Base-by-base conservation (phyloP, 2,113 vertebrate species). In the Forbesichthys papilliferus region DNA sequence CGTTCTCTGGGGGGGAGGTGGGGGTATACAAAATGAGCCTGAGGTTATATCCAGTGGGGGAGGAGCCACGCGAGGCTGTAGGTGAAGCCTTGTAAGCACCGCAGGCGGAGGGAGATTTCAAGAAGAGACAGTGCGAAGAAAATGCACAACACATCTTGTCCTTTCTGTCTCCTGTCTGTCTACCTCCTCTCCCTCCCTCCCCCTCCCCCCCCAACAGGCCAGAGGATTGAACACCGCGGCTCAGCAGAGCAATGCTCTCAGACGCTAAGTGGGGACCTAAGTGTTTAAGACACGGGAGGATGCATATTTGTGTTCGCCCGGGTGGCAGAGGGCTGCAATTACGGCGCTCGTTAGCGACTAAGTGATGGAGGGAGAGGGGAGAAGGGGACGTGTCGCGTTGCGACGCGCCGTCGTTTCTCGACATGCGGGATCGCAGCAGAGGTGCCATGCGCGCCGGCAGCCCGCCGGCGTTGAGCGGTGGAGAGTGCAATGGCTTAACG, bases 81-180 rank as follows among this genome's bases (percentile, higher is more conserved):
- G 83, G 71, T 58, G 57, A 5, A 53, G 73, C 78, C 79, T 78
- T 80, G 84, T 85, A 89, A 88, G 88, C 87, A 88, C 87, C 81
- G 84, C 54, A 71, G 73, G 73, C 82, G 79, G 75, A 64, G 58
- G 46, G 61, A 64, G 77, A 74, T 70, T 71, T 71, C 77, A 84
- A 81, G 72, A 75, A 84, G 69, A 11, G 71, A 63, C 72, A 71
- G 4, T 6, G 70, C 2, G 56, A 68, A 48, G 60, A 68, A 70
- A 73, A 64, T 51, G 58, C 59, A 8, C 52, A 33, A 46, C 62
- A n/a, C 53, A 67, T 42, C 36, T 27, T 27, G 27, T 27, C 27
- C 27, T 27, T 27, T 27, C 36, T 42, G 36, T 42, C 36, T 42
- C 36, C 36, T 42, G 36, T 42, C 36, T 42, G 27, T 3, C 27